Evolutionary conservation across 2,113 vertebrate species (phyloP).

Genomic region (Micronycteris hirsuta): DNA sequence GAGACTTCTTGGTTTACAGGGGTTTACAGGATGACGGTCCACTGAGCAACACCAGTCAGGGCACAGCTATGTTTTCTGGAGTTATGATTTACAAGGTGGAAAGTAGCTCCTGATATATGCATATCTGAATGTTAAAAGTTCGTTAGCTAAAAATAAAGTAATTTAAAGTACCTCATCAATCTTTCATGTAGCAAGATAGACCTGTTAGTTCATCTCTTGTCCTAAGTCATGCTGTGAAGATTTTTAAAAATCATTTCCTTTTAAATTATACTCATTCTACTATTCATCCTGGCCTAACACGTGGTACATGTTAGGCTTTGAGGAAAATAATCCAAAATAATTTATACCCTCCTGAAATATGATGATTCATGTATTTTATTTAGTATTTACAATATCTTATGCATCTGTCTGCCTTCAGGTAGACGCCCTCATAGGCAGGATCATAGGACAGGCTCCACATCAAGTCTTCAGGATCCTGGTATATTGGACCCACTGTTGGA

Average conservation of each 20-base stretch:
- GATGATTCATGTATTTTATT: conserved; percentile 9
- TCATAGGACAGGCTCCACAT: neutral
- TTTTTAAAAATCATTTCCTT: neutral
- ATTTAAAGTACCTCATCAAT: neutral
- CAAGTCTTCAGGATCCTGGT: neutral
- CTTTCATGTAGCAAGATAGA: neutral
- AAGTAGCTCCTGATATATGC: neutral
- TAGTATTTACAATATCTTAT: neutral
- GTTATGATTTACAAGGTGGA: neutral
- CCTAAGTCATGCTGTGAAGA: neutral
- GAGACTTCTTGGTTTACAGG: too few relatives aligned
- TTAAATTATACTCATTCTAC: neutral
- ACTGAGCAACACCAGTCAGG: too few relatives aligned
- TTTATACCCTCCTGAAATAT: neutral
- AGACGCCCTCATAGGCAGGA: neutral
- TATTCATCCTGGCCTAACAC: neutral
- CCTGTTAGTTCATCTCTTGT: neutral
- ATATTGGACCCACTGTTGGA: neutral
- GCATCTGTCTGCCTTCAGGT: neutral
- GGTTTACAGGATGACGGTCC: too few relatives aligned
- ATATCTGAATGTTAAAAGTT: neutral
- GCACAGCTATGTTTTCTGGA: neutral
- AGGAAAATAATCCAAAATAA: conserved; percentile 16
- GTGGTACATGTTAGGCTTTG: neutral
- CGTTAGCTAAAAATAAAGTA: neutral